These are phyloP conservation scores for Mionectes macconnelli DNA, from an alignment of 2,113 vertebrate genomes.

Conservation along the genomic window DNA sequence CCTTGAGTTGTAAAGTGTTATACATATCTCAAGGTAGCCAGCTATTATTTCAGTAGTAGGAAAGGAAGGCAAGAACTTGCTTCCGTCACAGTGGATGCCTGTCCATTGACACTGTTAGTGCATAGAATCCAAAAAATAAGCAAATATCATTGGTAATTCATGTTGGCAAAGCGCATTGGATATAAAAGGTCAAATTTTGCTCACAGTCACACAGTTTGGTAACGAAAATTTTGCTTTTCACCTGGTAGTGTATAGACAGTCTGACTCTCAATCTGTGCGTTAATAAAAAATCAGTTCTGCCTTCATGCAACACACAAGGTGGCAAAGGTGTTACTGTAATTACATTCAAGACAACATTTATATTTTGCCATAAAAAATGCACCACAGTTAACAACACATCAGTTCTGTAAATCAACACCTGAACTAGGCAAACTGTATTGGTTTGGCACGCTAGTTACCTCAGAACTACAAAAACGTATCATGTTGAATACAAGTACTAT, in stretches of 20 bases:
- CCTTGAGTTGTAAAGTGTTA: slow-evolving; percentile 37
- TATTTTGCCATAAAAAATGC: background rate
- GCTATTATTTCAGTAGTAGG: slow-evolving; percentile 43
- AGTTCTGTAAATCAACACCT: slow-evolving; percentile 37
- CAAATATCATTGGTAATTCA: background rate
- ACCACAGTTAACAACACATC: background rate
- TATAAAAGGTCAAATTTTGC: background rate
- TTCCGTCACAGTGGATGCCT: background rate
- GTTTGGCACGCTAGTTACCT: slow-evolving; percentile 46
- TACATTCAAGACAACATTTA: background rate
- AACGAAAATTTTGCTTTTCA: background rate
- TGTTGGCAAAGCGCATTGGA: background rate
- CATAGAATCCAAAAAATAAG: background rate
- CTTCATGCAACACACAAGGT: background rate
- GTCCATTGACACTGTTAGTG: background rate
- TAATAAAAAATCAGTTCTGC: background rate
- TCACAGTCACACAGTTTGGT: background rate
- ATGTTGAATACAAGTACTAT: slow-evolving; percentile 63
- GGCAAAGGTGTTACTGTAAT: background rate
- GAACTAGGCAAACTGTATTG: background rate
- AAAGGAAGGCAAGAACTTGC: slow-evolving; percentile 8
- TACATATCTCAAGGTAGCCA: slow-evolving; percentile 54
- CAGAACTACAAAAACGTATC: slow-evolving; percentile 53
- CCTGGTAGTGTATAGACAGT: background rate
- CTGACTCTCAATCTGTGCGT: background rate